Base-by-base conservation (phyloP, 30 jellyfish, hydroid and myxozoan genomes). In the Aurelia aurita complex sp. Pacific region DNA sequence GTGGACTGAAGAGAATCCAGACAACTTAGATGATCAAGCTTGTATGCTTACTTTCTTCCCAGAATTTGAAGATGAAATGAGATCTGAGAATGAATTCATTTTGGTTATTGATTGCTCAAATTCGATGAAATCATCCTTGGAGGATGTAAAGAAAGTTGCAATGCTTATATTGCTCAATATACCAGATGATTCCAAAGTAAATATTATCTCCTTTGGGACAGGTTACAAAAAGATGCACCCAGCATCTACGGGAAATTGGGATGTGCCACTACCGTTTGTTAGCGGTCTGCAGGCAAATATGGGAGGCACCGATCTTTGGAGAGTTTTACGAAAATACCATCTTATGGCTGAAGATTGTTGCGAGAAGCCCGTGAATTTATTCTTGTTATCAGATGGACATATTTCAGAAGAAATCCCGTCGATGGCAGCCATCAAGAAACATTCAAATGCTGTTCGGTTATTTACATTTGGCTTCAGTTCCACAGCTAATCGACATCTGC, bases 11-110 rank as follows among this genome's bases (percentile, higher is more conserved):
- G 79, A 80, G 38, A 73, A 62, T 63, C 98, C 98, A 2, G 75
- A 18, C 4, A 92, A 87, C 68, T 38, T 76, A 6, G 85, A 92
- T 50, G 89, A 85, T 51, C 98, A 92, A 89, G 98, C 98, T 23
- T 85, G 96, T 68, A 91, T 91, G 98, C 76, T 91, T 94, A 91
- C 96, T 12, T 91, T 91, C 74, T 91, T 85, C 79, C 98, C 98
- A 5, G 94, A 85, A 74, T 91, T 91, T 61, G 96, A 80, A 9
- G 79, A 82, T 57, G 53, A 71, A 17, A 14, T 54, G 18, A 77
- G 51, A 4, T 17, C 29, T 18, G 90, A 70, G 23, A 19, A 63
- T 18, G 98, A 91, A 38, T 57, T 91, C 46, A 67, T 85, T 12
- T 73, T 91, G 43, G 29, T 91, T 10, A 52, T 91, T 72, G 98